Evolutionary conservation across 2,888 invertebrate species (phyloP).

Genomic region (Andrena hattorfiana): DNA sequence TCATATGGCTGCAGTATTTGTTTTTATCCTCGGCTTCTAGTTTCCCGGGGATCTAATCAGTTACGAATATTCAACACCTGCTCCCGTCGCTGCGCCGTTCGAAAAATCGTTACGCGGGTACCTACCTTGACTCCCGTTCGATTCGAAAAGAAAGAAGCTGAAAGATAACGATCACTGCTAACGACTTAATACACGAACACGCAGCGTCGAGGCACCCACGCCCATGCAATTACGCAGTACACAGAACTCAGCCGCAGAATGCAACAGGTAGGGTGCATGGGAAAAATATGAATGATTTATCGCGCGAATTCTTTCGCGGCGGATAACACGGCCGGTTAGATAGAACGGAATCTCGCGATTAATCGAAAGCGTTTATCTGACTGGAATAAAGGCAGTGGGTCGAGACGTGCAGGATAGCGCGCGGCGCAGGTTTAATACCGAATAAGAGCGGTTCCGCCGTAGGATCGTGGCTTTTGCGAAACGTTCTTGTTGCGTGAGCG

Average conservation of each 20-base stretch:
- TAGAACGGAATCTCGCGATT: slow-evolving; percentile 19
- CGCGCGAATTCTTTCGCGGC: slow-evolving; percentile 3
- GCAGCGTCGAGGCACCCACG: slow-evolving; percentile 13
- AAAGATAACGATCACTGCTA: slow-evolving; percentile 6
- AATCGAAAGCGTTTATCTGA: slow-evolving; percentile 40
- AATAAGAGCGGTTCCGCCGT: slow-evolving; percentile 56
- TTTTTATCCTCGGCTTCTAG: background rate
- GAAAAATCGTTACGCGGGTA: background rate
- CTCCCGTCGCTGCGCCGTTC: background rate
- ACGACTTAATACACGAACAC: background rate
- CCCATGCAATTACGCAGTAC: background rate
- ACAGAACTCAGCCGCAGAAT: background rate
- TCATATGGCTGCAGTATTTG: background rate
- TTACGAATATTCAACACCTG: background rate
- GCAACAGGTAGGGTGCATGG: background rate
- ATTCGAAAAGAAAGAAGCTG: background rate
- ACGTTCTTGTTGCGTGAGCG: slow-evolving; percentile 77
- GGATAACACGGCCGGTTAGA: slow-evolving; percentile 8
- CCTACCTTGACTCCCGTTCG: background rate
- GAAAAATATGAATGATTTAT: slow-evolving; percentile 14
- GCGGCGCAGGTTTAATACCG: slow-evolving; percentile 25
- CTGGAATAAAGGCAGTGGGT: slow-evolving; percentile 54
- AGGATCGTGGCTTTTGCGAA: slow-evolving; percentile 58
- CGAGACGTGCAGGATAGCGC: slow-evolving; percentile 21
- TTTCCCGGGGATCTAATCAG: too few relatives aligned